phyloP scores from a whole-genome alignment of 1,140 invertebrate species.

The Paralvinella palmiformis region DNA sequence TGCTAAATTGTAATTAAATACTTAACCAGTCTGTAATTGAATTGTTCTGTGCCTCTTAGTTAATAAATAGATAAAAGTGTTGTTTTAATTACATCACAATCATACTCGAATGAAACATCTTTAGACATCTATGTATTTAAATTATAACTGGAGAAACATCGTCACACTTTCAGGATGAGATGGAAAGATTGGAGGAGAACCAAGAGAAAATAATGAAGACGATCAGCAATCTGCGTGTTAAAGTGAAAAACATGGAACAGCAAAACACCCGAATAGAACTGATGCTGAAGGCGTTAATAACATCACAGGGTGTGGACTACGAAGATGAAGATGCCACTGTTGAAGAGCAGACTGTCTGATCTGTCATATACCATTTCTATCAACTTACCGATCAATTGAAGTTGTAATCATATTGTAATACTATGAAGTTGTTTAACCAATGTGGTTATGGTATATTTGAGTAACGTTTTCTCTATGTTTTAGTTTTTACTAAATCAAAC shows the following conservation, averaged over 20 bases:
- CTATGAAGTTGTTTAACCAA: not conserved
- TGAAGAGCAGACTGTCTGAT: conserved; percentile 13
- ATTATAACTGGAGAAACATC: too few species aligned
- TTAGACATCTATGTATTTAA: too few species aligned
- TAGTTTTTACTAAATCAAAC: not conserved
- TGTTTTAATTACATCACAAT: too few species aligned
- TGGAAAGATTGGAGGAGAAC: conserved; percentile 33
- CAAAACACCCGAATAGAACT: conserved; percentile 29
- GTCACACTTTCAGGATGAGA: conserved; percentile 34
- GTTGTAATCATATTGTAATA: not conserved
- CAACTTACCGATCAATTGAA: not conserved
- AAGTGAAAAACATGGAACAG: conserved; percentile 28
- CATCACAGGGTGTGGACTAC: conserved; percentile 26
- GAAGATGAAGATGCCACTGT: conserved; percentile 36
- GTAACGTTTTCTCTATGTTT: not conserved
- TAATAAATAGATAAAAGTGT: too few species aligned
- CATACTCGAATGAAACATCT: too few species aligned
- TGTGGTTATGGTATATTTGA: not conserved
- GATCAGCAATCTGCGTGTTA: conserved; percentile 31
- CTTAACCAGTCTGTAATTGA: too few species aligned
- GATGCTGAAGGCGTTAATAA: conserved; percentile 34
- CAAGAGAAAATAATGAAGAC: conserved; percentile 37
- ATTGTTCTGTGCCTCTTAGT: too few species aligned
- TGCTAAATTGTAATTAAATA: too few species aligned
- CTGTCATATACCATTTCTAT: not conserved